phyloP scores from a whole-genome alignment of 2,797 vertebrate species.

The Hemitrygon akajei region DNA sequence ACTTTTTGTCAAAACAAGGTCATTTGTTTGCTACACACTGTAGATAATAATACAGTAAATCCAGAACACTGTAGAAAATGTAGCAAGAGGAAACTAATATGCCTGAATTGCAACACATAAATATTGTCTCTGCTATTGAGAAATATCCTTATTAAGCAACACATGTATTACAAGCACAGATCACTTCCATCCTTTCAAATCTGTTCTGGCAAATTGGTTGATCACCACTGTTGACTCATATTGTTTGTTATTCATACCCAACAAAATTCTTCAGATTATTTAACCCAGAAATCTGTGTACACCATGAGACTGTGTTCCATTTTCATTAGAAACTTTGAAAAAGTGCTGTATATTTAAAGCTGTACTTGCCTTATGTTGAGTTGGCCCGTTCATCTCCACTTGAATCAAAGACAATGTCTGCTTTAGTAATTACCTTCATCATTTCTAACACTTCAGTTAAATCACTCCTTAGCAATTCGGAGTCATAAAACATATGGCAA shows the following conservation, averaged over 20 bases:
- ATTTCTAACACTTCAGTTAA: background rate
- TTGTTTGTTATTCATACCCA: background rate
- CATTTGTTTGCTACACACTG: background rate
- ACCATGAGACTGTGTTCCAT: background rate
- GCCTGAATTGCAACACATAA: background rate
- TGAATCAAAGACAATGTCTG: background rate
- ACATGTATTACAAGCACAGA: background rate
- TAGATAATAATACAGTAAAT: background rate
- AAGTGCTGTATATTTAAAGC: background rate
- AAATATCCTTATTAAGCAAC: background rate
- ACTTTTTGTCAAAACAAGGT: background rate
- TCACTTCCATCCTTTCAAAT: background rate
- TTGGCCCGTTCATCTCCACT: background rate
- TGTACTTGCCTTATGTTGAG: background rate
- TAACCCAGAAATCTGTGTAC: background rate
- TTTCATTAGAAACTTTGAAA: background rate
- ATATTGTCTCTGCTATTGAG: background rate
- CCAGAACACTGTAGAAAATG: background rate
- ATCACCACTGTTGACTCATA: background rate
- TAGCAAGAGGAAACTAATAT: background rate
- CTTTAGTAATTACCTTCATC: background rate
- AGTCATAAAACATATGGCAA: background rate
- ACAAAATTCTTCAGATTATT: background rate
- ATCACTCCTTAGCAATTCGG: background rate
- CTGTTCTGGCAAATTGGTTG: background rate